phyloP scores from a whole-genome alignment of 2,113 vertebrate species.

The Vombatus ursinus region DNA sequence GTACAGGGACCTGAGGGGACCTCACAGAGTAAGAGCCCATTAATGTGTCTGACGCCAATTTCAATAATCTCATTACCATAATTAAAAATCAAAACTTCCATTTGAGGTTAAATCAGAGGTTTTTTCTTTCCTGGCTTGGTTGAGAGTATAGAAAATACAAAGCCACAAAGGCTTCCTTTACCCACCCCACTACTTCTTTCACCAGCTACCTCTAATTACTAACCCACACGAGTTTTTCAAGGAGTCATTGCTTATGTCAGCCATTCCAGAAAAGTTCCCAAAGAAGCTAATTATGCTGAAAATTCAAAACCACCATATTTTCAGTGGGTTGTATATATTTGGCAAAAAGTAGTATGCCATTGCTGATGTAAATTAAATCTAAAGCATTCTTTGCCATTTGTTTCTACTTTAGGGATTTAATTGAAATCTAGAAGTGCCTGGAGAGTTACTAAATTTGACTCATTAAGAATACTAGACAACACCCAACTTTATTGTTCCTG shows the following conservation, averaged over 20 bases:
- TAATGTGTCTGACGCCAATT: conserved; percentile 5
- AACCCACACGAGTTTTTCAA: neutral
- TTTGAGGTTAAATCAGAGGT: conserved; percentile 30
- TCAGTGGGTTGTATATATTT: neutral
- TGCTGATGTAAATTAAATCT: conserved; percentile 8
- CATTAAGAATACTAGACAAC: neutral
- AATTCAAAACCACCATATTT: conserved; percentile 22
- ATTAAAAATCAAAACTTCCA: conserved; percentile 43
- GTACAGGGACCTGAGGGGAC: neutral
- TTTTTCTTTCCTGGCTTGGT: conserved; percentile 28
- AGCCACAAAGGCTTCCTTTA: conserved; percentile 5
- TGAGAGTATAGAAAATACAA: conserved; percentile 32
- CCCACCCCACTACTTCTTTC: neutral
- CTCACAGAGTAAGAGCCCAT: neutral
- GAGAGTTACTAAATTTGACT: neutral
- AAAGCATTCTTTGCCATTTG: conserved; percentile 10
- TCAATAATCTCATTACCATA: conserved; percentile 11
- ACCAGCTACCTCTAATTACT: conserved; percentile 29
- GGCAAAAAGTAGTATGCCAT: neutral
- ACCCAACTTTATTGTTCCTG: neutral
- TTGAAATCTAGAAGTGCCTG: neutral
- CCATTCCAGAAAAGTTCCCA: conserved; percentile 10
- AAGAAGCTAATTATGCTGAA: conserved; percentile 31
- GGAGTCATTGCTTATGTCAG: neutral
- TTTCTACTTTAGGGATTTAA: conserved; percentile 33